Conservation (phyloP, 2,888 invertebrate genomes). For the Thereva unica region DNA sequence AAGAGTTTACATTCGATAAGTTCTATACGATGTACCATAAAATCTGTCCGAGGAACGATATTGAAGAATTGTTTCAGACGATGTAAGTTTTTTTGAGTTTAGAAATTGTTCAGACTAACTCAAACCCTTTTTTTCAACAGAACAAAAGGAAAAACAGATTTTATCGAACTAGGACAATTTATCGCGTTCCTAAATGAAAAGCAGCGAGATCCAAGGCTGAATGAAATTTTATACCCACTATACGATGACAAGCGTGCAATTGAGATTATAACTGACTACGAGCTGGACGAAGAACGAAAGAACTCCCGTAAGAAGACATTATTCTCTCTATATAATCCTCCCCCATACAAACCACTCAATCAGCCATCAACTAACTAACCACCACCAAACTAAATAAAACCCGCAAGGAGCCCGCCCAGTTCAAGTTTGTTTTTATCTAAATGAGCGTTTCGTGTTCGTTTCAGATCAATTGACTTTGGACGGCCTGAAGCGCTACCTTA, state of each 20-base stretch:
- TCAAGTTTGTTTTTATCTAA: background rate
- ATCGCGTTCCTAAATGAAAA: conserved; percentile 95
- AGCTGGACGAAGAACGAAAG: conserved; percentile 77
- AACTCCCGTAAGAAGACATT: conserved; percentile 46
- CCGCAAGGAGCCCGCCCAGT: too few relatives aligned
- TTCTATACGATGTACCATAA: conserved; percentile 98
- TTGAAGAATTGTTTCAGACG: conserved; percentile 94
- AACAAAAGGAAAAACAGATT: conserved; percentile 86
- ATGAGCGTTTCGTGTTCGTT: conserved; percentile 38
- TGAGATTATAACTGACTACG: conserved; percentile 93
- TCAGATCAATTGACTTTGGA: conserved; percentile 86
- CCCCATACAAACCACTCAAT: too few relatives aligned
- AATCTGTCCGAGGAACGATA: conserved; percentile 98
- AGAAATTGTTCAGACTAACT: conserved; percentile 1
- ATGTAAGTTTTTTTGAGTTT: conserved; percentile 67
- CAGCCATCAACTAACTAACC: too few relatives aligned
- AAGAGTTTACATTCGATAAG: conserved; percentile 96
- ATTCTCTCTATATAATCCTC: too few relatives aligned
- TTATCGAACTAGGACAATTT: conserved; percentile 83
- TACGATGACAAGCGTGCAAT: conserved; percentile 92
- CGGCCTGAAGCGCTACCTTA: conserved; percentile 95
- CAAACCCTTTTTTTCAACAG: conserved; percentile 60
- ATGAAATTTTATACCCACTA: conserved; percentile 97
- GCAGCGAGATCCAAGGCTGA: conserved; percentile 96
- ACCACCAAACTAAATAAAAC: too few relatives aligned